Base-by-base conservation (phyloP, 2,113 vertebrate species). In the Hypocryptadius cinnamomeus region DNA sequence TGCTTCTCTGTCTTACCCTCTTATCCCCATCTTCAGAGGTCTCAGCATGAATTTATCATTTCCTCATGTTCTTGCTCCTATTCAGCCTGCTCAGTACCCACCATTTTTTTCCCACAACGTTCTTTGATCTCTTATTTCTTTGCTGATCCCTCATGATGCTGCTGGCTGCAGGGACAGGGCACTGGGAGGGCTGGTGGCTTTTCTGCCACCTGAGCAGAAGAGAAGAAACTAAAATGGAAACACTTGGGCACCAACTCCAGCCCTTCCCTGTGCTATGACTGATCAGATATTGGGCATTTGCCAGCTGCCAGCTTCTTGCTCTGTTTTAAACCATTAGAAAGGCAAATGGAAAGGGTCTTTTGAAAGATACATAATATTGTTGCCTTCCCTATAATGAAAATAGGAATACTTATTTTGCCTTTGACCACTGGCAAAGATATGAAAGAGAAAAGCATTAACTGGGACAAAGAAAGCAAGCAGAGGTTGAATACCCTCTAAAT, bases 11-110 rank as follows among this genome's bases (percentile, higher is more conserved):
- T 56, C 89, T 88, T 51, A 81, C 44, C 48, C 57, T 89, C 85
- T 94, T 85, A 92, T 96, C 51, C 89, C 39, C 37, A 30, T 92
- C 63, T 95, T 83, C 94, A 85, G 79, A 89, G 42, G 70, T 92
- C 68, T 91, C 44, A 56, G 60, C 50, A 40, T 17, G 50, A 91
- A 77, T 89, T 91, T 87, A 35, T 73, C 33, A 1, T 83, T 91
- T 95, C 35, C 54, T 91, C 54, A 45, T 72, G 80, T 61, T 90
- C 51, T 69, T 70, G 47, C 19, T 87, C 87, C 44, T 39, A 40
- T n/a, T 20, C 77, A 89, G 53, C 65, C 65, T 44, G 27, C 51
- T 92, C 25, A 37, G 30, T 44, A 50, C 20, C 15, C 39, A 84
- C 6, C 17, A 15, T 2, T 57, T 66, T 44, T 82, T 60, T 83